phyloP scores from a whole-genome alignment of 2,888 invertebrate genomes.

The Macrosoma leucophasiata region DNA sequence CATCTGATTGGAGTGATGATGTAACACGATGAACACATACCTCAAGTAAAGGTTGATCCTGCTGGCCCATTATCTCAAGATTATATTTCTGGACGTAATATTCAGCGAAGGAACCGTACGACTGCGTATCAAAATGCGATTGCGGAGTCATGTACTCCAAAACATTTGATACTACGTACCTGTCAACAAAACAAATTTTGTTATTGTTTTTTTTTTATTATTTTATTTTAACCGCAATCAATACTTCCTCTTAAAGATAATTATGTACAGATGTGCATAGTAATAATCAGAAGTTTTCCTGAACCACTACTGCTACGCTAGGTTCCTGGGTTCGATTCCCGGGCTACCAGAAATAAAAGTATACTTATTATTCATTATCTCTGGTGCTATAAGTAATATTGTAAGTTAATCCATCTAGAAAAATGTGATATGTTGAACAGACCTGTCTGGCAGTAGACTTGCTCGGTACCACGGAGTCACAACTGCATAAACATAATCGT shows the following conservation, averaged over 20 bases:
- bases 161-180: constrained; percentile 83
- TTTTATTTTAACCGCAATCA: too few species aligned
- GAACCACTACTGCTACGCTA: too few species aligned
- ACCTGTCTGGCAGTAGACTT: constrained; percentile 57
- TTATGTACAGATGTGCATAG: too few species aligned
- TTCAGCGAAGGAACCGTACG: constrained; percentile 78
- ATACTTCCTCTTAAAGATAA: too few species aligned
- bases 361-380: too few species aligned
- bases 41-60: constrained; percentile 85
- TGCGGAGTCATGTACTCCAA: constrained; percentile 78
- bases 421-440: constrained; percentile 21
- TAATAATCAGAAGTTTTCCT: too few species aligned
- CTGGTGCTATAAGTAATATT: too few species aligned
- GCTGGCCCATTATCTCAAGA: constrained; percentile 74
- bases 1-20: neutral
- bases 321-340: too few species aligned
- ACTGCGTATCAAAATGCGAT: constrained; percentile 79
- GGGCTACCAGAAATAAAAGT: too few species aligned
- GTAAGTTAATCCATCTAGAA: too few species aligned
- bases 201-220: neutral
- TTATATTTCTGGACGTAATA: constrained; percentile 88
- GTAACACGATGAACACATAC: constrained; percentile 70
- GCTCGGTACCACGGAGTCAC: constrained; percentile 91
- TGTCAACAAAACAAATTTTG: constrained; percentile 29
- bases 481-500: constrained; percentile 82